A percentile compares a stretch with the other conserved stretches of the same genome.
Evolutionary conservation across 2,888 invertebrate genomes (phyloP).

Genomic region (Drosophila paranaensis): DNA sequence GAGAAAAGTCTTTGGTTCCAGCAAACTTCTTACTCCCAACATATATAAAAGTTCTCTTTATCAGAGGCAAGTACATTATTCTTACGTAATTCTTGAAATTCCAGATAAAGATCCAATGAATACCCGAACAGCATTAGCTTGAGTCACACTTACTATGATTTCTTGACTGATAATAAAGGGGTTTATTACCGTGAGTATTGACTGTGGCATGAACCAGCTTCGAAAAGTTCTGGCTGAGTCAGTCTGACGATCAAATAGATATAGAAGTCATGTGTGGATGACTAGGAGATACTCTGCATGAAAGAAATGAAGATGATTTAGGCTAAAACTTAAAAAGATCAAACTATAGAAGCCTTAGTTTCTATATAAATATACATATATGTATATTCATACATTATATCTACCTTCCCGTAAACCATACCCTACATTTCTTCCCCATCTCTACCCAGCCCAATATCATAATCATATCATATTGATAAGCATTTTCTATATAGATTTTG

Average conservation of each 20-base stretch:
- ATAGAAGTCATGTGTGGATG: not conserved
- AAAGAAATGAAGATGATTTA: not conserved
- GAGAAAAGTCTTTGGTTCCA: not conserved
- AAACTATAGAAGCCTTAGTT: too few relatives aligned
- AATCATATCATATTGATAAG: not conserved
- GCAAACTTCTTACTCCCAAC: not conserved
- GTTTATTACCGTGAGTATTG: constrained; percentile 12
- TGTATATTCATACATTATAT: too few relatives aligned
- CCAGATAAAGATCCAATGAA: not conserved
- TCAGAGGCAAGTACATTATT: not conserved
- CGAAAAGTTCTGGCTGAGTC: not conserved
- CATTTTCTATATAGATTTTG: not conserved
- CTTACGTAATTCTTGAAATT: not conserved
- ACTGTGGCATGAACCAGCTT: not conserved
- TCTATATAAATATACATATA: too few relatives aligned
- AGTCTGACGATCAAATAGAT: not conserved
- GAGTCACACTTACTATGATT: constrained; percentile 17
- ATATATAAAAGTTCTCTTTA: not conserved
- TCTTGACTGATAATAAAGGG: not conserved
- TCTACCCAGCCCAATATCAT: not conserved
- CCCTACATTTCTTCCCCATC: too few relatives aligned
- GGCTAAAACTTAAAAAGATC: too few relatives aligned
- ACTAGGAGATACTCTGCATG: not conserved
- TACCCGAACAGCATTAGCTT: not conserved
- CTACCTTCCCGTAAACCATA: too few relatives aligned